Conservation (phyloP, 2,797 vertebrate species). For the Lacerta viridis region DNA sequence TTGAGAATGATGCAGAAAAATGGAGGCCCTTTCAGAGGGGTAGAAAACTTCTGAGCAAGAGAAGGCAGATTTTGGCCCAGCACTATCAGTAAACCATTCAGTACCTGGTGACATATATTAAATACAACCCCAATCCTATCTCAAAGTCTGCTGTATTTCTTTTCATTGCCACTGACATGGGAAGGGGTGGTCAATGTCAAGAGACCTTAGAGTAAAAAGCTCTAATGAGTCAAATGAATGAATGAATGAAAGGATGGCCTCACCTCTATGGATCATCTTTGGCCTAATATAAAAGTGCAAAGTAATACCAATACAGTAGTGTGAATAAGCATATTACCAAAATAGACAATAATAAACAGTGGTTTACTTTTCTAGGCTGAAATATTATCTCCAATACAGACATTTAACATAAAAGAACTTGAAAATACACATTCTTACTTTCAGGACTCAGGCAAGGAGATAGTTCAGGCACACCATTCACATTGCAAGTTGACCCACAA, state of each 20-base stretch:
- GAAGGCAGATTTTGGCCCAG: too few species aligned
- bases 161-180: not conserved
- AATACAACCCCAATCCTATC: accelerated
- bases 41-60: too few species aligned
- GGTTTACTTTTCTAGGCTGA: not conserved
- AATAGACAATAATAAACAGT: not conserved
- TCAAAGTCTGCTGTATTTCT: not conserved
- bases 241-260: too few species aligned
- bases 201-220: too few species aligned
- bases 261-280: not conserved
- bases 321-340: not conserved
- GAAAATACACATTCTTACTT: constrained; percentile 79
- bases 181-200: not conserved
- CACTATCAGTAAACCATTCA: too few species aligned
- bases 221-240: too few species aligned
- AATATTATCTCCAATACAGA: not conserved
- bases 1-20: too few species aligned
- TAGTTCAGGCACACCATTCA: constrained; percentile 86
- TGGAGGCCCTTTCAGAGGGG: too few species aligned
- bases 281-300: too few species aligned
- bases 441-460: constrained; percentile 86
- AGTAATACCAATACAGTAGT: not conserved
- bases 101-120: accelerated
- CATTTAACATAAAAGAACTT: not conserved
- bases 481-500: constrained; percentile 85